phyloP scores from a whole-genome alignment of 2,888 invertebrate species.

The Cephus nigrinus region DNA sequence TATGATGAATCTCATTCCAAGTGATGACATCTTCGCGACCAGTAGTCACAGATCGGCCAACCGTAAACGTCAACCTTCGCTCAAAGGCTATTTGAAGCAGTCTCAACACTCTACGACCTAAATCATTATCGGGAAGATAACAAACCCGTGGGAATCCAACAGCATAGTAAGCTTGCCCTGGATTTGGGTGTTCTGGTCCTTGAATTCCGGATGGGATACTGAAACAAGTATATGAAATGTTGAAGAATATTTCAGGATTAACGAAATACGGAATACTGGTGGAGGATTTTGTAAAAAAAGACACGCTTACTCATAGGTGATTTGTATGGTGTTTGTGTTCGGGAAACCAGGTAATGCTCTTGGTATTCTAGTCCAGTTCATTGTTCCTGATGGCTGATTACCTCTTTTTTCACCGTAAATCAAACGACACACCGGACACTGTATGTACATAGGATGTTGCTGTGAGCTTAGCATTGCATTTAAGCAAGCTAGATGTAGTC shows the following conservation, averaged over 20 bases:
- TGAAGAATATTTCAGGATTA: not conserved
- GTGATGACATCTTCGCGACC: slow-evolving; percentile 91
- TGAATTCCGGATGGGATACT: slow-evolving; percentile 90
- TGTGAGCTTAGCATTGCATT: slow-evolving; percentile 79
- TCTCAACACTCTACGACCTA: slow-evolving; percentile 80
- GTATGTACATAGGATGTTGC: slow-evolving; percentile 75
- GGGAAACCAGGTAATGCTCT: slow-evolving; percentile 78
- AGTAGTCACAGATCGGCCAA: slow-evolving; percentile 88
- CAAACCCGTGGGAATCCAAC: slow-evolving; percentile 87
- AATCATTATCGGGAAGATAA: slow-evolving; percentile 85
- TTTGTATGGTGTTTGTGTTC: slow-evolving; percentile 80
- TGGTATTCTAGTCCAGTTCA: slow-evolving; percentile 83
- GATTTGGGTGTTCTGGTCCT: slow-evolving; percentile 81
- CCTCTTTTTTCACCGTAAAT: slow-evolving; percentile 85
- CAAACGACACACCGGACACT: slow-evolving; percentile 88
- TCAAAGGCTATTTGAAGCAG: slow-evolving; percentile 86
- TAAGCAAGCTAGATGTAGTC: slow-evolving; percentile 84
- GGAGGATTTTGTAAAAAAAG: not conserved
- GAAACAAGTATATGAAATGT: slow-evolving; percentile 33
- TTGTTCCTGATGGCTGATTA: slow-evolving; percentile 84
- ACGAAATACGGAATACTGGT: not conserved
- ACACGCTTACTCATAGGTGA: slow-evolving; percentile 79
- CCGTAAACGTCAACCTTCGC: slow-evolving; percentile 84
- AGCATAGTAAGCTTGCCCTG: slow-evolving; percentile 88
- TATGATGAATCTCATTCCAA: slow-evolving; percentile 92